Conservation (phyloP, 2,113 vertebrate genomes). For the Siniperca knerii region DNA sequence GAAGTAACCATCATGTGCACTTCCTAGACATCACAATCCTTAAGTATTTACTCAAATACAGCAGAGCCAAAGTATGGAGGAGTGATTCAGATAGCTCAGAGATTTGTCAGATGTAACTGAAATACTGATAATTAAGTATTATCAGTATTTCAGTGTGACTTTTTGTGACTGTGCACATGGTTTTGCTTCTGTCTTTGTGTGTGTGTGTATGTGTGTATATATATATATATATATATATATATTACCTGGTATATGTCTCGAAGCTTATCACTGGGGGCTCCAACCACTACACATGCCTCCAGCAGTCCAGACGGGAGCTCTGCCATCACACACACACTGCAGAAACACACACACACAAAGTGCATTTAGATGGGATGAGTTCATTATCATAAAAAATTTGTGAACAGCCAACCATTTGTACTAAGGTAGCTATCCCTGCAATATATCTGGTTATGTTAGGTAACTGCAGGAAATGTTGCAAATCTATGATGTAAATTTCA, state of each 20-base stretch:
- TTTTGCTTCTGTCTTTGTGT: neutral
- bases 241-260: slow-evolving; percentile 86
- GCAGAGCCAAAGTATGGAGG: neutral
- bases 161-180: neutral
- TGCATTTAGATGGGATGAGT: neutral
- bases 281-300: slow-evolving; percentile 92
- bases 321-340: slow-evolving; percentile 84
- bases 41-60: neutral
- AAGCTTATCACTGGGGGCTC: slow-evolving; percentile 85
- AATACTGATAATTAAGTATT: neutral
- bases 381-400: neutral
- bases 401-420: neutral
- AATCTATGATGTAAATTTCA: neutral
- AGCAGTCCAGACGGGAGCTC: slow-evolving; percentile 91
- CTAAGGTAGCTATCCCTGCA: neutral
- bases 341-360: slow-evolving; percentile 23
- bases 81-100: too few species aligned
- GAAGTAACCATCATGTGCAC: too few species aligned
- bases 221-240: slow-evolving; percentile 52
- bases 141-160: too few species aligned
- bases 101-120: neutral
- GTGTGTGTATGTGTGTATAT: neutral
- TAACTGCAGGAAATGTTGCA: neutral
- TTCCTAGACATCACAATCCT: too few species aligned
- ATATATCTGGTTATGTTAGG: neutral